phyloP scores from a whole-genome alignment of 2,888 invertebrate genomes.

The Eupithecia abbreviata region DNA sequence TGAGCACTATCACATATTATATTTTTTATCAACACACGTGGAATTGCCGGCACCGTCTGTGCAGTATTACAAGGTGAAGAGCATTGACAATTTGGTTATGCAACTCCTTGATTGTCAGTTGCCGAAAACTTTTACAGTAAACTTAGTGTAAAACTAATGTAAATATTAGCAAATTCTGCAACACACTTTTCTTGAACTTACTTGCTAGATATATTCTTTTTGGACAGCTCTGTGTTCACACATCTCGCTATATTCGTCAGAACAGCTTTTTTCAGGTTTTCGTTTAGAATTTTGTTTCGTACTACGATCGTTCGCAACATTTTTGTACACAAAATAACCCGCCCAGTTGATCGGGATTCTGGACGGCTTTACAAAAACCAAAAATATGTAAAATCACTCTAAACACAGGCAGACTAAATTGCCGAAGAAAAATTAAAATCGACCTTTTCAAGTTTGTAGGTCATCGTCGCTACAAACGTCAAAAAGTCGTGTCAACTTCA shows the following conservation, averaged over 20 bases:
- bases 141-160: not conserved
- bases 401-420: conserved; percentile 46
- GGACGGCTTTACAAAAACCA: conserved; percentile 66
- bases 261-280: conserved; percentile 84
- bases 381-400: not conserved
- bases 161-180: conserved; percentile 14
- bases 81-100: conserved; percentile 80
- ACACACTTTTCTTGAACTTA: conserved; percentile 60
- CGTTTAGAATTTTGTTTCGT: conserved; percentile 87
- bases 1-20: not conserved
- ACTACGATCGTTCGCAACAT: conserved; percentile 90
- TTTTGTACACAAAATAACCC: conserved; percentile 65
- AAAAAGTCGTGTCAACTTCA: not conserved
- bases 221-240: conserved; percentile 84
- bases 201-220: conserved; percentile 85
- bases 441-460: conserved; percentile 80
- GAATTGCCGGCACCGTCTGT: conserved; percentile 50
- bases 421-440: conserved; percentile 50
- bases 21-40: conserved; percentile 47
- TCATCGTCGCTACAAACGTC: conserved; percentile 54
- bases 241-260: conserved; percentile 85
- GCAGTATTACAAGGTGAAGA: conserved; percentile 61
- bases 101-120: conserved; percentile 60
- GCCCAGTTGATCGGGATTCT: conserved; percentile 73
- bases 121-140: conserved; percentile 1